Evolutionary conservation across 2,888 invertebrate species (phyloP), one percentile per base, ranked within the genome.

Genomic region (Drosophila gaucha): DNA sequence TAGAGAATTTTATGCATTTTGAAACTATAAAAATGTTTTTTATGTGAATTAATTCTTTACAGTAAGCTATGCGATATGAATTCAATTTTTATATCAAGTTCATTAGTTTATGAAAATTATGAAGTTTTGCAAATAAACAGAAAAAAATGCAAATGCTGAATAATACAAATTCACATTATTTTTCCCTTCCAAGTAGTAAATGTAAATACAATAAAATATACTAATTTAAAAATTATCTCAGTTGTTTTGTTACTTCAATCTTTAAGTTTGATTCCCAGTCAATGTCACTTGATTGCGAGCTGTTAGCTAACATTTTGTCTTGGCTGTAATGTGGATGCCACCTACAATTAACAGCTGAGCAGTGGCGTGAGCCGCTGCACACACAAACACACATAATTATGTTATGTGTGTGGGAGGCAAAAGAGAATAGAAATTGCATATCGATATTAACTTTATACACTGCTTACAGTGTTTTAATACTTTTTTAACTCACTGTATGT

Each of bases 281-380:
- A 24, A 41, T 16, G 4, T 22, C 26, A 26, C 2, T 26, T 26
- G 10, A 30, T 12, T 10, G 30, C 2, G 30, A 6, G 3, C 18
- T 55, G 43, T 62, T 41, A 49, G 51, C 76, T 63, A 80, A 84
- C 62, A 63, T 80, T 80, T 84, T 74, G 33, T 12, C 31, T 12
- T 59, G 75, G 59, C 56, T 74, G 67, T 70, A 63, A 58, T 39
- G 22, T 59, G 36, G 49, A 46, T 75, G 66, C 50, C 54, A 56
- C 52, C 47, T 24, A 51, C 44, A 41, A 39, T 28, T 56, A 68
- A 63, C 75, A 79, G 74, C 74, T 74, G 65, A 52, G 62, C 38
- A 30, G 28, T 58, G 58, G 69, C 50, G 26, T 56, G 68, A 58
- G 72, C n/a, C 46, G 2, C 30, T n/a, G 39, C 56, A 62, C 56